Evolutionary conservation across 1,140 invertebrate genomes (phyloP), one percentile per base, ranked within the genome.

Genomic region (Whitmania pigra): DNA sequence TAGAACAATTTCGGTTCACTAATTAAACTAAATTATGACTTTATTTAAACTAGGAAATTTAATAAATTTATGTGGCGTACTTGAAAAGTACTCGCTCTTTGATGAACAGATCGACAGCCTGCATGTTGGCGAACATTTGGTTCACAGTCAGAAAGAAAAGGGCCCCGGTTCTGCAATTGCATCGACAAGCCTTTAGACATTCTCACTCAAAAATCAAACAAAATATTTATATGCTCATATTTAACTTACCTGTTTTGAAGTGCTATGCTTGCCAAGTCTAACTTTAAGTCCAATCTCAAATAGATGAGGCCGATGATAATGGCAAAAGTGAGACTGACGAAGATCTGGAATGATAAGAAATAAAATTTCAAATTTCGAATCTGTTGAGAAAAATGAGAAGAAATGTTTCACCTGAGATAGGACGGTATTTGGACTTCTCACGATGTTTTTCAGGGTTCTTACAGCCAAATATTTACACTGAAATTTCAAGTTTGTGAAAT

Each of bases 131-230:
- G 76, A 82, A 81, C 67, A 82, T 76, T 71, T 78, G 77, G 71
- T 82, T 82, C 79, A 80, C 80, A 27, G 79, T 77, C 54, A 82
- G 78, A 74, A 82, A 82, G 77, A 82, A 82, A 73, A 82, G 79
- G 7, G 77, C 79, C 17, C 80, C 80, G 57, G 78, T 76, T 76
- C 80, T 81, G 76, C 36, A 76, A 76, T 66, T 63, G 69, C 74
- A 63, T 25, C 22, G 11, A 25, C 29, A 63, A 25, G 11, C 11
- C 9, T 63, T 1, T 18, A 6, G 22, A 11, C 15, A 63, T 15
- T 57, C 54, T 57, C 25, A n/a, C 20, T 5, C 2, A 25, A 57
- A 57, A 57, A 20, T 57, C 25, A n/a, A 20, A 57, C 25, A 2
- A 57, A 57, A 2, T 57, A 9, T n/a, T 25, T 57, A 57, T n/a